phyloP scores from a whole-genome alignment of 2,797 vertebrate genomes.

The Vespertilio murinus region DNA sequence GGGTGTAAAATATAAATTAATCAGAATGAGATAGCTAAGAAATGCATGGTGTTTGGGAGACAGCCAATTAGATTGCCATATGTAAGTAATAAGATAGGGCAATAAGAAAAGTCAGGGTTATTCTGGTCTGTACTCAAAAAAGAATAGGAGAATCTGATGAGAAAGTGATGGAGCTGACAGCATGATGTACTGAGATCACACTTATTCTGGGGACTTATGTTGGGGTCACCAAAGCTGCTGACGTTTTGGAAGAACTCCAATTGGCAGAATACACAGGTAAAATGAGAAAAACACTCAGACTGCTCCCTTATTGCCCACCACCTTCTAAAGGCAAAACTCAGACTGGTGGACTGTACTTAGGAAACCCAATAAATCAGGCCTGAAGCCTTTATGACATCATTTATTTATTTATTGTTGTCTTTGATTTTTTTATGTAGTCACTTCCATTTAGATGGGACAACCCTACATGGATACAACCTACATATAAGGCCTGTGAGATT shows the following conservation, averaged over 20 bases:
- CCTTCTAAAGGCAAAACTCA: background rate
- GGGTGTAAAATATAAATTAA: conserved; percentile 59
- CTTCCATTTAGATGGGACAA: background rate
- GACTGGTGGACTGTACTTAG: background rate
- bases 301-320: background rate
- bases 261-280: background rate
- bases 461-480: background rate
- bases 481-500: background rate
- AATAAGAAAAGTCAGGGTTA: background rate
- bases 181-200: background rate
- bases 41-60: conserved; percentile 24
- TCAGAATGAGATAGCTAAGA: conserved; percentile 44
- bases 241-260: background rate
- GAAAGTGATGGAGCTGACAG: background rate
- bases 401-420: background rate
- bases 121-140: background rate
- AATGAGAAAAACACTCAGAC: background rate
- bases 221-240: background rate
- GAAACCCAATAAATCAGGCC: background rate
- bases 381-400: background rate
- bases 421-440: background rate
- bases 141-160: background rate
- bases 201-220: background rate
- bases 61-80: conserved; percentile 44
- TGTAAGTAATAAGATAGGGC: conserved; percentile 44